Evolutionary conservation across 2,888 invertebrate genomes (phyloP), one percentile per base, ranked within the genome.

Genomic region (Caenorhabditis angaria): DNA sequence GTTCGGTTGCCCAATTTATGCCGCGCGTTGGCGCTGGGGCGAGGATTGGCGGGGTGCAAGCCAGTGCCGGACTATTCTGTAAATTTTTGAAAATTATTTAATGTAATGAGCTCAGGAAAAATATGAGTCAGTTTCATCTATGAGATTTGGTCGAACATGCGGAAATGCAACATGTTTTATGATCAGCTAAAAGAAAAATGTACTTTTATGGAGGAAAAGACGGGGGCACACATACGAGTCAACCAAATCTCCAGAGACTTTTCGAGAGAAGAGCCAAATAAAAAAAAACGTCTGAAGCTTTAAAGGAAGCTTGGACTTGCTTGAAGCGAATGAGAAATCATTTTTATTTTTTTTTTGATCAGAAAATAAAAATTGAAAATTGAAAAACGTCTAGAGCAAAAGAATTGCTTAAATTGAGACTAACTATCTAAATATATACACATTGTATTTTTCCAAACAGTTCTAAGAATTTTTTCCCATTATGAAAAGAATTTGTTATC

Each of bases 41-140:
- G 61, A 76, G 58, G 41, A 80, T 60, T 18, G 79, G 79, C 61
- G 79, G 77, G 53, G 76, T 75, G 70, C 79, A 77, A 65, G 79
- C 79, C 79, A 80, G 65, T 61, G 79, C 73, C 62, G 79, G 77
- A 70, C 77, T 77, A 63, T 77, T 65, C 79, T 80, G 74, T 56
- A 79, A 74, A 18, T 14, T 18, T 2, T 18, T 12, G 18, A 14
- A 6, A 41, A 41, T 5, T 10, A 18, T 41, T 41, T 14, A 12
- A 6, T 41, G 3, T 3, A 3, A 18, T 41, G n/a, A n/a, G n/a
- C n/a, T n/a, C n/a, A n/a, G n/a, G n/a, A n/a, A n/a, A n/a, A n/a
- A n/a, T n/a, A n/a, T n/a, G n/a, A n/a, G n/a, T n/a, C n/a, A n/a
- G n/a, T 41, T 41, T 14, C 10, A 41, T 41, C 41, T 41, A 3